A percentile compares a stretch with the other conserved stretches of the same genome.
phyloP scores from a whole-genome alignment of 1,140 invertebrate genomes.

The Brachionus plicatilis region DNA sequence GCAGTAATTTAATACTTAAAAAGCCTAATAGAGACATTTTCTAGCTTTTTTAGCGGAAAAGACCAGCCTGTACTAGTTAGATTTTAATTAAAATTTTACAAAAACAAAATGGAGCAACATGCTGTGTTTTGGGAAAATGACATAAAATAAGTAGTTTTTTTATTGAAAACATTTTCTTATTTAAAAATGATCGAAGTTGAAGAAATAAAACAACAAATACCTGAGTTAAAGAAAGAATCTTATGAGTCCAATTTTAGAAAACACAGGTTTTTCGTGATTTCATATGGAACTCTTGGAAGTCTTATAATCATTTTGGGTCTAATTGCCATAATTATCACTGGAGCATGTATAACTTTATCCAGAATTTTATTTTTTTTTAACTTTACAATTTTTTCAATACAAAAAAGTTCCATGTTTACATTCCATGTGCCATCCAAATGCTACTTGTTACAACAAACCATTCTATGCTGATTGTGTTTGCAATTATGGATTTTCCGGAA shows the following conservation, averaged over 20 bases:
- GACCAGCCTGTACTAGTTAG: too few species aligned
- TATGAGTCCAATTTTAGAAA: not conserved
- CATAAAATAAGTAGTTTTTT: not conserved
- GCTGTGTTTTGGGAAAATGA: not conserved
- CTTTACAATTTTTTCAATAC: too few species aligned
- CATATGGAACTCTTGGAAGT: not conserved
- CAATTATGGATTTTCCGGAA: not conserved
- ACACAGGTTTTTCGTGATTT: not conserved
- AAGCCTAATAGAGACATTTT: too few species aligned
- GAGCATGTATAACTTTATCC: not conserved
- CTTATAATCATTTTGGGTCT: not conserved
- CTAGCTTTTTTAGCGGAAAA: too few species aligned
- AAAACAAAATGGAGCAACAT: not conserved
- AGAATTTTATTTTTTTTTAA: not conserved
- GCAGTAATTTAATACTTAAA: too few species aligned
- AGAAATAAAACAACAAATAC: not conserved
- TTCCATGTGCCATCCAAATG: slow-evolving; percentile 2
- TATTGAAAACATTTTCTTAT: not conserved
- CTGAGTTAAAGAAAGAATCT: not conserved
- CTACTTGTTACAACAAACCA: not conserved
- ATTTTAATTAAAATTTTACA: too few species aligned
- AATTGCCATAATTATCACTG: not conserved
- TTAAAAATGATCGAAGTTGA: not conserved
- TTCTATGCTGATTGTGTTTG: slow-evolving; percentile 33
- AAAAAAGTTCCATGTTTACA: slow-evolving; percentile 16